Base-by-base conservation (phyloP, 2,113 vertebrate species). In the Anseranas semipalmata region DNA sequence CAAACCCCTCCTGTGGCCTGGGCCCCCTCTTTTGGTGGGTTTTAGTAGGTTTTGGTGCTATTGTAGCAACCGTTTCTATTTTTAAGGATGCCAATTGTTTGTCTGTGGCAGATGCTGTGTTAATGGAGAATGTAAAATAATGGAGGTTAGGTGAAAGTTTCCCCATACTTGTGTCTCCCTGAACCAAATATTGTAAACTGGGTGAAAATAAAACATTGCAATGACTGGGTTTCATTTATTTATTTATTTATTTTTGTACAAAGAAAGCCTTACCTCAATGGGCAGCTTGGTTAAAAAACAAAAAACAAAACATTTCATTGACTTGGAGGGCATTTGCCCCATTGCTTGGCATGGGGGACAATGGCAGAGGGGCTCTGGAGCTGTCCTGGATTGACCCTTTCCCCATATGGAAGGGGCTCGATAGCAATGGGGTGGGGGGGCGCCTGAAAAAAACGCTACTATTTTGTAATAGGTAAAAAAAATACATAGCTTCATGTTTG, bases 111-210 rank as follows among this genome's bases (percentile, higher is more conserved):
- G 68, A 8, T 0, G 0, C 53, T n/a, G 39, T 1, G 22, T 28
- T 60, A 30, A 16, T 8, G 0, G 3, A 16, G 3, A 18, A 10
- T 3, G 25, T 2, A 8, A 53, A 43, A 12, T 5, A 1, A 1
- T 0, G 16, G 11, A 8, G 24, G 10, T 45, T 28, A 8, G 9
- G 32, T 7, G 27, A 59, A 48, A 82, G 12, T 50, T 68, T 46
- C 74, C 58, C 68, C 9, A 3, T 10, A 0, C 52, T 71, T 25
- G 15, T 27, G 70, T 28, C 59, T 33, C 22, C 53, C 33, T 10
- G 4, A 8, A 7, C 4, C 7, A 84, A 59, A 28, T 2, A 17
- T 4, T 41, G 15, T 13, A 10, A 37, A 30, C 24, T 7, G 5
- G 37, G 15, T 45, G 70, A 33, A 53, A 88, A 90, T 85, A 66